Percentiles rank a stretch among this genome's conserved stretches.
phyloP scores from a whole-genome alignment of 2,113 vertebrate genomes.

The Grallaria varia region DNA sequence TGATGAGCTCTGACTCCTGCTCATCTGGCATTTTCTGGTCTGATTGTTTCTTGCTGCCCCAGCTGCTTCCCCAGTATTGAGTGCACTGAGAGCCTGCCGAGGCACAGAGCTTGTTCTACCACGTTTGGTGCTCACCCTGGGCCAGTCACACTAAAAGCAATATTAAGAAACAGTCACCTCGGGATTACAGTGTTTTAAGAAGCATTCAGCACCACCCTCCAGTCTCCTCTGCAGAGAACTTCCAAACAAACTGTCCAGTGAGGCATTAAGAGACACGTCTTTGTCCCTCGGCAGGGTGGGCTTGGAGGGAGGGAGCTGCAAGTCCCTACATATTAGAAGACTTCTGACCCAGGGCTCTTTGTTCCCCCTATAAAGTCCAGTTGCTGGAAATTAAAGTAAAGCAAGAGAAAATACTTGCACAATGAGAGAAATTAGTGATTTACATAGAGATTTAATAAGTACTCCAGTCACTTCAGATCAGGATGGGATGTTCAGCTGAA shows the following conservation, averaged over 20 bases:
- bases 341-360: neutral
- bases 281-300: neutral
- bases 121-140: neutral
- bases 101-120: neutral
- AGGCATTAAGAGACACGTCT: neutral
- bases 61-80: neutral
- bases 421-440: neutral
- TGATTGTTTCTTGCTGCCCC: neutral
- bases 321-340: neutral
- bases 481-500: neutral
- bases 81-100: neutral
- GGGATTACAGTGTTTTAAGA: neutral
- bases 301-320: neutral
- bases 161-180: neutral
- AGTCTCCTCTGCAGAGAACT: neutral
- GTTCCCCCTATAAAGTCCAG: neutral
- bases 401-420: neutral
- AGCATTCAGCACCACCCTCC: neutral
- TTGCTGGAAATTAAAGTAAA: neutral
- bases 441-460: neutral
- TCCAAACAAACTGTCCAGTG: neutral
- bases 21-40: conserved; percentile 41
- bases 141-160: neutral
- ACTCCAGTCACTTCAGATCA: neutral
- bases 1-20: conserved; percentile 19